Evolutionary conservation across 2,113 vertebrate species (phyloP), one percentile per base, ranked within the genome.

Genomic region (Octodon degus): DNA sequence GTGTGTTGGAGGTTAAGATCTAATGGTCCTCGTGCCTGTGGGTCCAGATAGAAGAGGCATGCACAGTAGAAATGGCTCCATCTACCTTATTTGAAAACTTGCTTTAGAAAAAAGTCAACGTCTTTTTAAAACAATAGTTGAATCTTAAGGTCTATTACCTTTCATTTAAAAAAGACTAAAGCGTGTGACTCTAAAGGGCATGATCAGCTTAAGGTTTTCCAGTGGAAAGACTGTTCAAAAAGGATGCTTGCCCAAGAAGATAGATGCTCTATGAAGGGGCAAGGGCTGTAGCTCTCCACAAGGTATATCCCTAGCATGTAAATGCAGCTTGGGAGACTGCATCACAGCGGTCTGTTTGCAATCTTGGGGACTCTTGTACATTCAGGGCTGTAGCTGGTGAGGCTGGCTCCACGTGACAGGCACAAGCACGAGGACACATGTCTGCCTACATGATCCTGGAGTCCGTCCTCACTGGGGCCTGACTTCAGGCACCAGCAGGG

Each of bases 311-410:
- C 89, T 90, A 25, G 62, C 68, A 81, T 12, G 16, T 50, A 58
- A 74, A 58, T 25, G 11, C 17, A 34, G 7, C 79, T 63, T 89
- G 0, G 16, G 74, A 80, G 96, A 94, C 83, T 97, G 77, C 68
- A 87, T 89, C 67, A n/a, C 60, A 86, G 90, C 74, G 30, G n/a
- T 68, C 50, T 65, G 86, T 89, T 89, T 93, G 87, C 70, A 86
- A 7, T 96, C 84, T 96, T 91, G 97, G 84, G 96, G 43, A 67
- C 1, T 0, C 77, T 14, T 37, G 11, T 19, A 12, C 17, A 81
- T 94, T 94, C 95, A 97, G 65, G 91, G 67, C 76, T 79, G 14
- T 97, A 84, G 72, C 85, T 89, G 92, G 85, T 96, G 88, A 98
- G 74, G 7, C 12, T 84, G 16, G 22, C 17, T 96, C 81, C 27